These are phyloP conservation scores for Scarus forsteni DNA, from an alignment of 2,797 vertebrate genomes.

Conservation along the genomic window DNA sequence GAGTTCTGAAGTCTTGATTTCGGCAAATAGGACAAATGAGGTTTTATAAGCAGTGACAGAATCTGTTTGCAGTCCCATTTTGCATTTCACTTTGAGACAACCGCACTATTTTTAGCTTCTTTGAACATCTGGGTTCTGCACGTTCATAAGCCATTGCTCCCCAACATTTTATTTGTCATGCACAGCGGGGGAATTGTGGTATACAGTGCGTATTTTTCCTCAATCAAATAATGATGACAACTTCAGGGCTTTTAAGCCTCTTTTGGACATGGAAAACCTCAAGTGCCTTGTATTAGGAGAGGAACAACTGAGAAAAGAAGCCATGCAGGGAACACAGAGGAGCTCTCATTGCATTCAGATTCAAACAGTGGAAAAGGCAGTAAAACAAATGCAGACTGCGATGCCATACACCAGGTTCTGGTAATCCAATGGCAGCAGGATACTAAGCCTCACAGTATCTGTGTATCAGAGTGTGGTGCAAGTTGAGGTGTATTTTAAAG, in stretches of 20 bases:
- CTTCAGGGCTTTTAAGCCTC: conserved; percentile 17
- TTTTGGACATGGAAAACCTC: neutral
- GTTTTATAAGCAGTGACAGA: conserved; percentile 2
- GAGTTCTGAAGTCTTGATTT: neutral
- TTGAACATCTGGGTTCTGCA: conserved; percentile 6
- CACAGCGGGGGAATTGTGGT: conserved; percentile 3
- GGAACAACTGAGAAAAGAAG: neutral
- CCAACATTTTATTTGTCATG: neutral
- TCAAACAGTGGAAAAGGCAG: neutral
- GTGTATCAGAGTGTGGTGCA: no score
- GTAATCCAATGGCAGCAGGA: neutral
- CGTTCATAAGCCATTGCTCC: conserved; percentile 4
- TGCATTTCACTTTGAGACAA: conserved; percentile 8
- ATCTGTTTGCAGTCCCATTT: neutral
- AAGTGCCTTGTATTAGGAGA: neutral
- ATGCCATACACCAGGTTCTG: neutral
- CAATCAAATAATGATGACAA: conserved; percentile 30
- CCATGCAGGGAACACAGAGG: conserved; percentile 6
- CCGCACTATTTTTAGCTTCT: conserved; percentile 25
- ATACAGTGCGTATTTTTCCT: neutral
- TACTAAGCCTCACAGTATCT: no score
- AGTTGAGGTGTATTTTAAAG: no score
- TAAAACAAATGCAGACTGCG: conserved; percentile 11
- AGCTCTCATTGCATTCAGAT: conserved; percentile 1
- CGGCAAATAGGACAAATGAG: conserved; percentile 22